Evolutionary conservation across 2,888 invertebrate genomes (phyloP).

Genomic region (Cataglyphis livida): DNA sequence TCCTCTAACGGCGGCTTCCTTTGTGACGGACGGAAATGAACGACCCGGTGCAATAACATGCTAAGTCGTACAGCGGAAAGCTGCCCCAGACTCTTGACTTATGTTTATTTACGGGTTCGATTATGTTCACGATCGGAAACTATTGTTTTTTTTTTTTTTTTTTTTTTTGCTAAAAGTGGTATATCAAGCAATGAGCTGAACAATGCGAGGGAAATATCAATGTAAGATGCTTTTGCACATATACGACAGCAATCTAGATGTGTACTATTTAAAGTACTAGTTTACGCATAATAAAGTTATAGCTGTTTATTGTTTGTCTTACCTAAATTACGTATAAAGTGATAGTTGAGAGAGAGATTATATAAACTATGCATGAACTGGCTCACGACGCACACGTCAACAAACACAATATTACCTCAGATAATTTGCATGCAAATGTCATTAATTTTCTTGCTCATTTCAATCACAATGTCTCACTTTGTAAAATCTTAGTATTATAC

Average conservation of each 20-base stretch:
- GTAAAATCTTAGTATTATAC: conserved; percentile 19
- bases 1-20: background rate
- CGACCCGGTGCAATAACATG: conserved; percentile 40
- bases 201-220: background rate
- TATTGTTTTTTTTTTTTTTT: conserved; percentile 23
- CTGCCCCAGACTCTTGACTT: background rate
- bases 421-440: conserved; percentile 11
- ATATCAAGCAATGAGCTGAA: background rate
- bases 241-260: conserved; percentile 8
- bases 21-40: conserved; percentile 31
- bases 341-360: background rate
- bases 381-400: conserved; percentile 1
- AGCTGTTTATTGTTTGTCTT: conserved; percentile 4
- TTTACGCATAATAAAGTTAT: conserved; percentile 8
- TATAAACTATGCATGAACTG: background rate
- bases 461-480: background rate
- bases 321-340: background rate
- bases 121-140: conserved; percentile 30
- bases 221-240: background rate
- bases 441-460: background rate
- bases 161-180: conserved; percentile 1
- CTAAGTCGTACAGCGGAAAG: conserved; percentile 32
- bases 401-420: background rate
- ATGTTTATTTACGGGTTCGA: conserved; percentile 33
- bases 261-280: background rate